Base-by-base conservation (phyloP, 2,797 vertebrate species). In the Ptychadena robeensis region DNA sequence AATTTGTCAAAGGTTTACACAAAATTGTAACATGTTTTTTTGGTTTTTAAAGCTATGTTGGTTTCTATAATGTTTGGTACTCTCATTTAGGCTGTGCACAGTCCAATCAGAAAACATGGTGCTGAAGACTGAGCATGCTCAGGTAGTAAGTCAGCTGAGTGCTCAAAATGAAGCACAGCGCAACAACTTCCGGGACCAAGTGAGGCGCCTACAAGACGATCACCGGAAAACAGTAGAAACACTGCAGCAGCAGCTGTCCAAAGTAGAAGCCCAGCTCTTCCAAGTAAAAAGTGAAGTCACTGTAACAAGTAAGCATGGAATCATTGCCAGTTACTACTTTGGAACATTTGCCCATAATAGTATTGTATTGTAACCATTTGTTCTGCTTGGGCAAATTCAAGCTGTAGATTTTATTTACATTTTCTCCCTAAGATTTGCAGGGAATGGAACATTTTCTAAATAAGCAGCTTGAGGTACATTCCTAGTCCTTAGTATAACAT, bases 201-300 rank as follows among this genome's bases (percentile, higher is more conserved):
- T 96, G 69, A 94, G 94, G 82, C 96, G 95, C 80, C 85, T 97
- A 80, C 97, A 98, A 86, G 97, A 98, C 1, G 96, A 98, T 71
- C 97, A 98, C 88, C 91, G 95, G 79, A 93, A 93, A 85, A 98
- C 96, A 0, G 90, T 98, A 79, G 97, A 98, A 88, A 97, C 94
- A 0, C 91, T 98, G 86, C 97, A 98, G 88, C 92, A 95, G 73
- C 97, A 98, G 61, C 92, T 98, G 69, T 92, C 91, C 66, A 93
- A 94, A 38, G 92, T 97, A 63, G 97, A 99, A 92, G 86, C 94
- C 66, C 97, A 99, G 63, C 94, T 97, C 28, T 97, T 96, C 89
- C 94, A 92, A 82, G 89, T 96, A 72, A 96, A 95, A 92, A 97
- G 90, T 85, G 97, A 98, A 79, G 85, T 90, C 0, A 75, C 63